phyloP scores from a whole-genome alignment of 2,113 vertebrate species.

The Pygoscelis antarcticus region DNA sequence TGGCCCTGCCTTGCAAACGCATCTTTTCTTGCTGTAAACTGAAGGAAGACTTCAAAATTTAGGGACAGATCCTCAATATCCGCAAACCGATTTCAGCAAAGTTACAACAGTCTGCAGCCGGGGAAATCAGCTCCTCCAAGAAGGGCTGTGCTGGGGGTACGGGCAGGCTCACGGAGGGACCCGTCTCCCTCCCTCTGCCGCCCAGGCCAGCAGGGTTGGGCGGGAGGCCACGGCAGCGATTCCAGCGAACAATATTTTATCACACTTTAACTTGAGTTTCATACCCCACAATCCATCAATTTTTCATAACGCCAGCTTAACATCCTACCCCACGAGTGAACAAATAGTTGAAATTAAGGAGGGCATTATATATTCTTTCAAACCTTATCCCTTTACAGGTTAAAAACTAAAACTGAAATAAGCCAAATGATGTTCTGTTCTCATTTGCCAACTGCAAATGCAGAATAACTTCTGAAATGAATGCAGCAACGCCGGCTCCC shows the following conservation, averaged over 20 bases:
- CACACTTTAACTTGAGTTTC: neutral
- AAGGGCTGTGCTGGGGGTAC: neutral
- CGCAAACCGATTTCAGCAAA: neutral
- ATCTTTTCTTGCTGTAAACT: neutral
- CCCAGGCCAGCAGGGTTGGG: neutral
- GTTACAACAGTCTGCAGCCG: neutral
- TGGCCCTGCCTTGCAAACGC: neutral
- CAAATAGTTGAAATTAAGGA: neutral
- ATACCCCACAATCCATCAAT: neutral
- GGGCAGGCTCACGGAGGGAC: neutral
- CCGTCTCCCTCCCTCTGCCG: neutral
- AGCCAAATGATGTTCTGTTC: neutral
- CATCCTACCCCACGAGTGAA: neutral
- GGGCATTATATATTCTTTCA: neutral
- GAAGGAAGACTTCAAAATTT: neutral
- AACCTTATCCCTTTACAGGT: neutral
- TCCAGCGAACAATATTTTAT: neutral
- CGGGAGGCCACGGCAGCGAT: fast-evolving
- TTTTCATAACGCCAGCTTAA: neutral
- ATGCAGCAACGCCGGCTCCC: fast-evolving
- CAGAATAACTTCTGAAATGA: neutral
- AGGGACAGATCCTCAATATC: neutral
- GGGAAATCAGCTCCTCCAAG: neutral
- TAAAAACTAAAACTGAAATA: neutral
- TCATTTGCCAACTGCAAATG: neutral